Evolutionary conservation across 1,140 invertebrate genomes (phyloP), one percentile per base, ranked within the genome.

Genomic region (Anastatus disparis): DNA sequence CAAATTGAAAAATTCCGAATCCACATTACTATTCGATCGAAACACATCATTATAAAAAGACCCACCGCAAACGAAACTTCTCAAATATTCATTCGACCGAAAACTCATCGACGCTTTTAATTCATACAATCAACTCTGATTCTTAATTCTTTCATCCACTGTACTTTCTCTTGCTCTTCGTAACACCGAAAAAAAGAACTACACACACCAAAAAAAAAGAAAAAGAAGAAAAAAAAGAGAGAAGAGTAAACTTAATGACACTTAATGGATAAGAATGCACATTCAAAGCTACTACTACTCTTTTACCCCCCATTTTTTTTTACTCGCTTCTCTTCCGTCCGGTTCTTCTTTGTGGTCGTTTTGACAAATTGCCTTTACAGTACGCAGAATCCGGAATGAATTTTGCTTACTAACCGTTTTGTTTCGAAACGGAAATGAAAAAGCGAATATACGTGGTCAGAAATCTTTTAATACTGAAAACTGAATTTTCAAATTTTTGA

Each of bases 341-440:
- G 44, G 15, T n/a, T n/a, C n/a, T n/a, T n/a, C n/a, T n/a, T 22
- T 35, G 46, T 9, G 22, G 12, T 46, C 40, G 12, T 61, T 69
- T 69, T 61, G 66, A 69, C 46, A 61, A 61, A 69, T 69, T 42
- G 44, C 31, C n/a, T 24, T 42, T n/a, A n/a, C 3, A 44, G 20
- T 50, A 38, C 55, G 29, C 26, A 40, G 52, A 56, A 68, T 68
- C 53, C 40, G 42, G 55, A 59, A 59, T 68, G 53, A 58, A 48
- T 50, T 52, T 52, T 22, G 59, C 22, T 3, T 8, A 26, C n/a
- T n/a, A n/a, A n/a, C n/a, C n/a, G n/a, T n/a, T n/a, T n/a, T n/a
- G n/a, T n/a, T n/a, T n/a, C n/a, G n/a, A n/a, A n/a, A n/a, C n/a
- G n/a, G n/a, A n/a, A n/a, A n/a, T n/a, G n/a, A n/a, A n/a, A n/a